Evolutionary conservation across 2,113 vertebrate species (phyloP).

Genomic region (Amazona vittata): DNA sequence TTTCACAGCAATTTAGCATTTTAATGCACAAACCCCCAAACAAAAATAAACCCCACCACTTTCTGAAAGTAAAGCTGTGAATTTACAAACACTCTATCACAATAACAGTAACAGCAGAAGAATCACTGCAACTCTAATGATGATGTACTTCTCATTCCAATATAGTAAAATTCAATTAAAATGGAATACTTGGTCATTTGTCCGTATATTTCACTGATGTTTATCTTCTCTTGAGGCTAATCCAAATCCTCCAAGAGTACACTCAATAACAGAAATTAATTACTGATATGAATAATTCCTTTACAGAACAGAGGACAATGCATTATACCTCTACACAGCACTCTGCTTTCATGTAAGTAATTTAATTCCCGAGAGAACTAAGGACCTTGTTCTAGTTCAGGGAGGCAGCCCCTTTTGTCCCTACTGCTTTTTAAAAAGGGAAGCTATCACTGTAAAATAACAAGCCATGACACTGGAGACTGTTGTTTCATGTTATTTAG

Average conservation of each 20-base stretch:
- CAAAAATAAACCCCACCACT: fast-evolving
- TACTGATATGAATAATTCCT: not conserved
- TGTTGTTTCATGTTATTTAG: not conserved
- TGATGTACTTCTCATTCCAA: not conserved
- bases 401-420: not conserved
- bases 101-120: not conserved
- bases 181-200: not conserved
- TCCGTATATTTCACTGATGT: not conserved
- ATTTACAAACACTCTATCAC: not conserved
- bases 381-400: not conserved
- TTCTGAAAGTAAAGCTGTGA: not conserved
- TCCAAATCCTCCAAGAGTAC: not conserved
- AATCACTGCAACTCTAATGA: not conserved
- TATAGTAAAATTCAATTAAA: not conserved
- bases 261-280: not conserved
- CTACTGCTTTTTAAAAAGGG: not conserved
- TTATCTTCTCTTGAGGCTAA: not conserved
- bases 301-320: not conserved
- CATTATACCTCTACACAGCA: not conserved
- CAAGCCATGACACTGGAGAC: not conserved
- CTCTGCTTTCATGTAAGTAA: not conserved
- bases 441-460: not conserved
- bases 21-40: not conserved
- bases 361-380: not conserved
- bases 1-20: not conserved